phyloP scores from a whole-genome alignment of 2,113 vertebrate species.

The Antechinus flavipes region DNA sequence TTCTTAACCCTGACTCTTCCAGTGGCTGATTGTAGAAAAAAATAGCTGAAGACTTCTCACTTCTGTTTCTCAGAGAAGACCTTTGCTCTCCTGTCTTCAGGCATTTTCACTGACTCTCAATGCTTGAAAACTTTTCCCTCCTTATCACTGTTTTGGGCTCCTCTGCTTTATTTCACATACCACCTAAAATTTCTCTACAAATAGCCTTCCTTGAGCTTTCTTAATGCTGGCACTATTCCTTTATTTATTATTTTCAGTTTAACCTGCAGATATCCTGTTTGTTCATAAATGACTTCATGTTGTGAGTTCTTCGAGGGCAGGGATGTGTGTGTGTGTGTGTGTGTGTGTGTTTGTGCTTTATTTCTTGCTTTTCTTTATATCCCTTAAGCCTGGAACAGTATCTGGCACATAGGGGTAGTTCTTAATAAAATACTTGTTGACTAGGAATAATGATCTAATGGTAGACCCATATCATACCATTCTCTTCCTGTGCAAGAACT shows the following conservation, averaged over 20 bases:
- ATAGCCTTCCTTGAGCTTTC: neutral
- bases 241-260: neutral
- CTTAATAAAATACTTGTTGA: neutral
- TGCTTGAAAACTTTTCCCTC: neutral
- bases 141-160: neutral
- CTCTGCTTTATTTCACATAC: neutral
- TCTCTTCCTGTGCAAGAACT: neutral
- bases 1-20: neutral
- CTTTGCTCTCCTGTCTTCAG: neutral
- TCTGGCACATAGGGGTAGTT: neutral
- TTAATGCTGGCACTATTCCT: neutral
- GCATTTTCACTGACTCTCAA: neutral
- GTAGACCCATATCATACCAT: neutral
- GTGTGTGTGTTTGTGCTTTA: neutral
- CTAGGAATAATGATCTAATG: neutral
- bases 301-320: neutral
- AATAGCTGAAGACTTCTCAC: neutral
- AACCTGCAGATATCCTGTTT: neutral
- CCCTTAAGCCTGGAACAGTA: neutral
- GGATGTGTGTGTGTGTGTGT: neutral
- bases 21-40: neutral
- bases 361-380: neutral
- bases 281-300: neutral
- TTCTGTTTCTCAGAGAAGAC: neutral
- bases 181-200: neutral